Evolutionary conservation across 2,113 vertebrate genomes (phyloP).

Genomic region (Turnix velox): DNA sequence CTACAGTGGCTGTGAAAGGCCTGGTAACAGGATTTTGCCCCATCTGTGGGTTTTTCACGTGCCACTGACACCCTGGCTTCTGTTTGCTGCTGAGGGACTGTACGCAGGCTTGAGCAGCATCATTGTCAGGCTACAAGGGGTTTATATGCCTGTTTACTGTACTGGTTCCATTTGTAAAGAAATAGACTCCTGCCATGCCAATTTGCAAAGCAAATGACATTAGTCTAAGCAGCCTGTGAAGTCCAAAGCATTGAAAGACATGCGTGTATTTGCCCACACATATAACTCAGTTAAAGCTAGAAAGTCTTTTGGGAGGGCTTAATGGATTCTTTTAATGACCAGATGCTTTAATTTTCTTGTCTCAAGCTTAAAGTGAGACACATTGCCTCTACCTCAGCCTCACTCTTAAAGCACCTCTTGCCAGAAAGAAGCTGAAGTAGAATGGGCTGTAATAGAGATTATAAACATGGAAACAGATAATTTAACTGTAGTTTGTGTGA

Average conservation of each 20-base stretch:
- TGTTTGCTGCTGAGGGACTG: not conserved
- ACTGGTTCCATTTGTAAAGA: not conserved
- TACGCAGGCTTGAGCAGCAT: not conserved
- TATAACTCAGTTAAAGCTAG: not conserved
- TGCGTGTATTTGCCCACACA: not conserved
- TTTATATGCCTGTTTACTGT: conserved; percentile 16
- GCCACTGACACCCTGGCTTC: not conserved
- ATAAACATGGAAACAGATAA: too few species aligned
- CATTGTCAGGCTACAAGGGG: not conserved
- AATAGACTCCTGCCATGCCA: not conserved
- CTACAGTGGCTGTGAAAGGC: not conserved
- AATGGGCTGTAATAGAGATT: accelerated
- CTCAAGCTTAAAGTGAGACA: not conserved
- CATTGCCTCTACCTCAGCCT: not conserved
- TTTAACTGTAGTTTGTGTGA: accelerated
- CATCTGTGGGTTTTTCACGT: not conserved
- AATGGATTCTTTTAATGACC: not conserved
- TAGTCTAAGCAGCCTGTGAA: not conserved
- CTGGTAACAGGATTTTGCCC: not conserved
- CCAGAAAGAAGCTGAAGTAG: not conserved
- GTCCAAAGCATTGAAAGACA: not conserved
- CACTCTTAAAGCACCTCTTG: not conserved
- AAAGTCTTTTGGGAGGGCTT: not conserved
- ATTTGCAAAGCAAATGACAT: not conserved
- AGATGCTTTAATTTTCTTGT: not conserved